A percentile compares a stretch with the other conserved stretches of the same genome.
Evolutionary conservation across 2,888 invertebrate species (phyloP).

Genomic region (Leucania comma): DNA sequence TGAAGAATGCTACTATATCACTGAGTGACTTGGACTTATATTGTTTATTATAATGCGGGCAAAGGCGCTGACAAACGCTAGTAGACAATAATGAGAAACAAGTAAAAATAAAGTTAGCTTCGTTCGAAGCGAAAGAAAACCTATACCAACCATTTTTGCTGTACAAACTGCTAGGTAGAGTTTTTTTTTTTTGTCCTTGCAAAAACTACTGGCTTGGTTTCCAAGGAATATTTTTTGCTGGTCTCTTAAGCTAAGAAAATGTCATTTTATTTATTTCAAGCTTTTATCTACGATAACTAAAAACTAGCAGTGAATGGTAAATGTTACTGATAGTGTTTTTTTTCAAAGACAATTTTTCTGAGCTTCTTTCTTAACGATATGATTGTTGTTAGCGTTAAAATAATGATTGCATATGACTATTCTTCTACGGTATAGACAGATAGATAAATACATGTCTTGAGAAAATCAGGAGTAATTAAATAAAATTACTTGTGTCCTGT

Average conservation of each 20-base stretch:
- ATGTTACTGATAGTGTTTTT: not conserved
- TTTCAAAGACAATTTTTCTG: not conserved
- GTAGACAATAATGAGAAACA: not conserved
- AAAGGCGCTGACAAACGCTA: too few relatives aligned
- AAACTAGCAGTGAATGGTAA: not conserved
- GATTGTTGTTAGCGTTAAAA: not conserved
- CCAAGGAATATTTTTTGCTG: conserved; percentile 9
- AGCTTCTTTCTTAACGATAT: not conserved
- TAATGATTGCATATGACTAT: too few relatives aligned
- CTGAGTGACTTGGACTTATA: too few relatives aligned
- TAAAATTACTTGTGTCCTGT: too few relatives aligned
- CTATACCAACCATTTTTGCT: not conserved
- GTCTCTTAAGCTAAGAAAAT: conserved; percentile 11
- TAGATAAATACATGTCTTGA: too few relatives aligned
- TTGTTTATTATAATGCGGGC: too few relatives aligned
- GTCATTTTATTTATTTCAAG: conserved; percentile 7
- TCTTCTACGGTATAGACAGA: too few relatives aligned
- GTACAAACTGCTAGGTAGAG: too few relatives aligned
- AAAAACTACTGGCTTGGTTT: not conserved
- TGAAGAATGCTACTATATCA: too few relatives aligned
- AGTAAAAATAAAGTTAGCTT: conserved; percentile 8
- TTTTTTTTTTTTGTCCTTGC: not conserved
- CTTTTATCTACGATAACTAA: not conserved
- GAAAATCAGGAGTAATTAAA: too few relatives aligned
- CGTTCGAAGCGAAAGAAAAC: conserved; percentile 4